phyloP scores from a whole-genome alignment of 2,113 vertebrate genomes.

The Connochaetes taurinus region DNA sequence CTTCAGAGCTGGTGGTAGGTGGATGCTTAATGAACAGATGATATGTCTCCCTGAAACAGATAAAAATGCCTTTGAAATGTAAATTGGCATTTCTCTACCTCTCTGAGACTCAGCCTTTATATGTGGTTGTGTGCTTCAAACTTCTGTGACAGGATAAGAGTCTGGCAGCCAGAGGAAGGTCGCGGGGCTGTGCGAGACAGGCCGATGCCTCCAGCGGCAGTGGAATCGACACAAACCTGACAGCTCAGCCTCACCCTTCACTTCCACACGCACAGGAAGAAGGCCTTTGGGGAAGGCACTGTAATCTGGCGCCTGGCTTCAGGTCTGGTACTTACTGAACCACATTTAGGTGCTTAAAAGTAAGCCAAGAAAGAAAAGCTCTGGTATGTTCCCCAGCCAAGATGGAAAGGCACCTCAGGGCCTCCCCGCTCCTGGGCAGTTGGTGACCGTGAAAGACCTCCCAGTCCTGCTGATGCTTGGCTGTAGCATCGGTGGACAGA shows the following conservation, averaged over 20 bases:
- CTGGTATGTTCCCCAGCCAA: neutral
- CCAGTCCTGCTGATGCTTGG: neutral
- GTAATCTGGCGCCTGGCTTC: neutral
- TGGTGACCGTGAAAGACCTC: accelerated
- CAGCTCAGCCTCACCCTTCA: neutral
- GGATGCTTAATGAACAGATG: neutral
- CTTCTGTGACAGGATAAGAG: neutral
- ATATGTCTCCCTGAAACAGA: neutral
- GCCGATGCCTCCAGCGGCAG: neutral
- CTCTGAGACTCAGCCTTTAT: neutral
- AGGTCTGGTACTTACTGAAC: neutral
- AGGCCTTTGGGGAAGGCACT: neutral
- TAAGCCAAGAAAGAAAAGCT: neutral
- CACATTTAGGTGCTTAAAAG: neutral
- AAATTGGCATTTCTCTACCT: neutral
- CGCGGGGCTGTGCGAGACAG: neutral
- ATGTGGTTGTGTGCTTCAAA: neutral
- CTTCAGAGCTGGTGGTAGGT: neutral
- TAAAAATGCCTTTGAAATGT: constrained; percentile 15
- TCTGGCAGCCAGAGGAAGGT: neutral
- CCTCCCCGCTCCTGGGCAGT: accelerated
- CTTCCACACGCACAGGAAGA: neutral
- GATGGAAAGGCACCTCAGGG: neutral
- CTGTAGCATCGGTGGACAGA: neutral
- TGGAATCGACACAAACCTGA: neutral